Conservation (phyloP, 2,797 vertebrate species). For the Euphonia xanthogaster region DNA sequence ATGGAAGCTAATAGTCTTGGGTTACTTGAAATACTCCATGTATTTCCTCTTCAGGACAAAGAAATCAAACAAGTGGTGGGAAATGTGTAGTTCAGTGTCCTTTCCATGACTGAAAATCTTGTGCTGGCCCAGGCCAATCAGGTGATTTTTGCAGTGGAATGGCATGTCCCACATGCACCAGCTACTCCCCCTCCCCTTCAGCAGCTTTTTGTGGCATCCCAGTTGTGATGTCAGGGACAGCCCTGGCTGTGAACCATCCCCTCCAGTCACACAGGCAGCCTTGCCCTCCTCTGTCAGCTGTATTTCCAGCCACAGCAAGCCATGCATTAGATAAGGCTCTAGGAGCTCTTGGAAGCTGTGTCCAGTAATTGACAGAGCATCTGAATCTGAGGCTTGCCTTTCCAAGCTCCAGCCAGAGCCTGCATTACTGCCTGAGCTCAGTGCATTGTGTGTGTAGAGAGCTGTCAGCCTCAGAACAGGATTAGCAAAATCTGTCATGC, state of each 20-base stretch:
- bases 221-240: not conserved
- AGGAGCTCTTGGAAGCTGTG: not conserved
- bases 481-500: not conserved
- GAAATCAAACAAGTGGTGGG: not conserved
- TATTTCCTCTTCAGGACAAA: not conserved
- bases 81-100: not conserved
- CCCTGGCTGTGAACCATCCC: not conserved
- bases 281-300: rapidly evolving
- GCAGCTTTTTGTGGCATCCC: not conserved
- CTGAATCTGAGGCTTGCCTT: not conserved
- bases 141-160: rapidly evolving
- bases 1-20: not conserved
- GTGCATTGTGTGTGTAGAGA: not conserved
- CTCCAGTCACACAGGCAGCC: not conserved
- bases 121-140: not conserved
- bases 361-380: not conserved
- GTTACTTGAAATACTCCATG: not conserved
- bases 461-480: not conserved
- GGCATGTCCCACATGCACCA: rapidly evolving
- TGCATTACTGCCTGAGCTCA: not conserved
- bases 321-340: rapidly evolving
- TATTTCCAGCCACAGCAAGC: not conserved
- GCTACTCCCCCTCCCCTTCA: not conserved
- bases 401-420: not conserved
- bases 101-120: not conserved